phyloP scores from a whole-genome alignment of 2,797 vertebrate species.

The Mycteria americana region DNA sequence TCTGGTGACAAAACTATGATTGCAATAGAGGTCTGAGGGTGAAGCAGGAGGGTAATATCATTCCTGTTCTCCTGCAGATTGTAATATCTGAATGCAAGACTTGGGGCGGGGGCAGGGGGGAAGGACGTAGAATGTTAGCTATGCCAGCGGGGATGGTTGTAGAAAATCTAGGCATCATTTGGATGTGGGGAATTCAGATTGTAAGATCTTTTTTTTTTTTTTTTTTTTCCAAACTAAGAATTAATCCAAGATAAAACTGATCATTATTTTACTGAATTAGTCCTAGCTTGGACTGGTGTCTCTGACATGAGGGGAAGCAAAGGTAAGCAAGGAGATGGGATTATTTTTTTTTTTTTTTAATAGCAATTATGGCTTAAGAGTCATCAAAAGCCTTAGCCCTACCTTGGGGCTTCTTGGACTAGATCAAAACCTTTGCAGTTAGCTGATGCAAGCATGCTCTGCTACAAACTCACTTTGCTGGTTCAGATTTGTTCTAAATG shows the following conservation, averaged over 20 bases:
- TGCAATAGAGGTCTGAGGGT: not conserved
- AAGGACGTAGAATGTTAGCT: not conserved
- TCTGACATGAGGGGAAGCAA: not conserved
- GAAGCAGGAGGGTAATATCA: not conserved
- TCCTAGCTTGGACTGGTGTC: not conserved
- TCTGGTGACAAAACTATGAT: not conserved
- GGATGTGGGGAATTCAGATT: not conserved
- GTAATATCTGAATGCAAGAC: not conserved
- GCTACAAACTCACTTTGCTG: not conserved
- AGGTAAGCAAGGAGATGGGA: not conserved
- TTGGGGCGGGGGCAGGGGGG: rapidly evolving
- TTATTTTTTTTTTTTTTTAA: not conserved
- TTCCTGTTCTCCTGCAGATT: not conserved
- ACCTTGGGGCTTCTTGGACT: not conserved
- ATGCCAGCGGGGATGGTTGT: not conserved
- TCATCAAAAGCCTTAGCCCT: not conserved
- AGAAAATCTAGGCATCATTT: not conserved
- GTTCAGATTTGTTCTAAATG: not conserved
- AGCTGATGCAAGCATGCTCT: not conserved
- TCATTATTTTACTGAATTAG: not conserved
- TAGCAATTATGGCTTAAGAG: not conserved
- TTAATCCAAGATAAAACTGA: not conserved
- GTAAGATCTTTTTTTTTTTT: not conserved
- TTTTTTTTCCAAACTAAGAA: not conserved
- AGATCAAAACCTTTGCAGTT: not conserved